Evolutionary conservation across 2,888 invertebrate species (phyloP), one percentile per base, ranked within the genome.

Genomic region (Periphyllus acericola): DNA sequence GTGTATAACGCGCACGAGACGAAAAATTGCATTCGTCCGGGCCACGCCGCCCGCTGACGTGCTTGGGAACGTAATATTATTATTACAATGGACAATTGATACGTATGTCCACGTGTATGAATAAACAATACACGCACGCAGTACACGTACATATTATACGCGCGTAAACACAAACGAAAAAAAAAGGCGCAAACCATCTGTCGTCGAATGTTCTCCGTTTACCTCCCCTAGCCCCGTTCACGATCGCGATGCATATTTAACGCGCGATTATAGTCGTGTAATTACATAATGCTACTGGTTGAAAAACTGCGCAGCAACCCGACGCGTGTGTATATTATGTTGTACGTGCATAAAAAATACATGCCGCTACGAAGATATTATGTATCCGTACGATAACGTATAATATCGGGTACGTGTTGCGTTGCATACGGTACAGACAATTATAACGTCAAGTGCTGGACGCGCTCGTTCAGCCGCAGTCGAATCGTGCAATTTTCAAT

Each of bases 151-250:
- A 6, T 4, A 60, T 5, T 5, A 36, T 32, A 78, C 32, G 52
- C 52, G 32, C 29, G 14, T 2, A 52, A 1, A 52, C 11, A 29
- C 6, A 68, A 11, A 71, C 34, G 21, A 34, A 40, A 40, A 25
- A 60, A 82, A 82, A 82, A 68, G 40, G 68, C 84, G 84, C 84
- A 78, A 85, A 85, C 84, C 84, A 85, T 85, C 78, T 85, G 84
- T 85, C 84, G 78, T 68, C 78, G 78, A 34, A 82, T 72, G 52
- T 34, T 52, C 5, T 75, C 40, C 66, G 66, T 46, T 60, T 60
- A 19, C 17, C 74, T 25, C 74, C 74, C 83, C 25, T 66, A 21
- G 21, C 46, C n/a, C 29, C 60, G n/a, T 29, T n/a, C 40, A n/a
- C 83, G 29, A 76, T 32, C 21, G 17, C 46, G 14, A n/a, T 74